A percentile compares a stretch with the other conserved stretches of the same genome.
Conservation (phyloP, 2,888 invertebrate species). For the Agrotis clavis region DNA sequence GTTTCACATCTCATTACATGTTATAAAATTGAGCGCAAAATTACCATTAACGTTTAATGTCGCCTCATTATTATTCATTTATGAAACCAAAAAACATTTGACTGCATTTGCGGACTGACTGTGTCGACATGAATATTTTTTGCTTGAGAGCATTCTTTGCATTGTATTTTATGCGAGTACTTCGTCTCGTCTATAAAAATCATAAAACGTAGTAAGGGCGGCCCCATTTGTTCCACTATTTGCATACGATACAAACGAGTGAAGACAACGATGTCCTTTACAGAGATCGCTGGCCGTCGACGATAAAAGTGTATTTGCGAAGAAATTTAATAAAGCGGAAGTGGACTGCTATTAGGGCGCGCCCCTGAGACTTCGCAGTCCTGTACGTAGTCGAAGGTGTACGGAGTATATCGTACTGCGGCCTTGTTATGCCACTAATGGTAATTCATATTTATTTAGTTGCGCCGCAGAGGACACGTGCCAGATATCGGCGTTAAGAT, state of each 20-base stretch:
- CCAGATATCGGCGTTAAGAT: conserved; percentile 49
- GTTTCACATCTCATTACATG: conserved; percentile 61
- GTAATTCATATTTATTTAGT: conserved; percentile 75
- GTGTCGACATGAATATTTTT: conserved; percentile 71
- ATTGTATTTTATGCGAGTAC: conserved; percentile 75
- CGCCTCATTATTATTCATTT: conserved; percentile 66
- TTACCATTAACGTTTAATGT: conserved; percentile 56
- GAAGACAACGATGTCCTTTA: conserved; percentile 84
- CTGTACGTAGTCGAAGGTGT: conserved; percentile 65
- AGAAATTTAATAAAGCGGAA: conserved; percentile 91
- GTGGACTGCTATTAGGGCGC: conserved; percentile 85
- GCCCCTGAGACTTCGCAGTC: conserved; percentile 71
- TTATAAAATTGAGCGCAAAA: conserved; percentile 54
- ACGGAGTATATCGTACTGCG: conserved; percentile 40
- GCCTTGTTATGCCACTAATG: conserved; percentile 71
- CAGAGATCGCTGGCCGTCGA: conserved; percentile 85
- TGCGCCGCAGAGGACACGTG: conserved; percentile 47
- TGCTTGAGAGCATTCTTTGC: conserved; percentile 71
- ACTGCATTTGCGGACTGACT: conserved; percentile 67
- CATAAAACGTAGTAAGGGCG: conserved; percentile 84
- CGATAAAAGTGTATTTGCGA: conserved; percentile 91
- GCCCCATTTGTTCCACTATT: conserved; percentile 86
- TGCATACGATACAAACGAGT: conserved; percentile 88
- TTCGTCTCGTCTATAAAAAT: conserved; percentile 81
- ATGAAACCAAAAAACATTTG: conserved; percentile 63